A percentile compares a stretch with the other conserved stretches of the same genome.
phyloP scores from a whole-genome alignment of 2,888 invertebrate species.

The Caenorhabditis macrosperma region DNA sequence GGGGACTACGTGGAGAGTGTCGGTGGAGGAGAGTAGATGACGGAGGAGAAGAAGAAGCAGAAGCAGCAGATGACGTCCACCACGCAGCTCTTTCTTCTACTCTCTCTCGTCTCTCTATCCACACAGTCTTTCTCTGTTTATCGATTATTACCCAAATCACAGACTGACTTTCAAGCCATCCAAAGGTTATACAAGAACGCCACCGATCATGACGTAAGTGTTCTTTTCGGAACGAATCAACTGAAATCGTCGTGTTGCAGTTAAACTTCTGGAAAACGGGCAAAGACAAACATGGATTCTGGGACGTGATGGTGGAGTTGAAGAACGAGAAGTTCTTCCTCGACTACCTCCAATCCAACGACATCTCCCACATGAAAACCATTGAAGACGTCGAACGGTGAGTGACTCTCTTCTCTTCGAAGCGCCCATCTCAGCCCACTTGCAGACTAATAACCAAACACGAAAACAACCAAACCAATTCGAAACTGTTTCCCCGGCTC shows the following conservation, averaged over 20 bases:
- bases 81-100: slow-evolving; percentile 7
- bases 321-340: slow-evolving; percentile 79
- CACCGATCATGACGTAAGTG: slow-evolving; percentile 59
- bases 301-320: slow-evolving; percentile 87
- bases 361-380: slow-evolving; percentile 70
- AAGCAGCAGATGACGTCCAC: slow-evolving; percentile 19
- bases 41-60: slow-evolving; percentile 12
- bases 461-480: slow-evolving; percentile 35
- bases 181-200: slow-evolving; percentile 63
- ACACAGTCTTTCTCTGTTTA: slow-evolving; percentile 55
- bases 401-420: slow-evolving; percentile 15
- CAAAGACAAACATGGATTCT: slow-evolving; percentile 82
- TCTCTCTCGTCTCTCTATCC: slow-evolving; percentile 26
- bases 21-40: slow-evolving; percentile 19
- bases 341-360: slow-evolving; percentile 52
- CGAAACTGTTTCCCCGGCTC: slow-evolving; percentile 34
- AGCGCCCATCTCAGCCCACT: neutral
- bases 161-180: slow-evolving; percentile 57
- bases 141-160: slow-evolving; percentile 60
- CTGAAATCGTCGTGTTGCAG: slow-evolving; percentile 56
- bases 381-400: slow-evolving; percentile 78
- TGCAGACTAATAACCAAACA: slow-evolving; percentile 52
- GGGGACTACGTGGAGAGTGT: slow-evolving; percentile 27
- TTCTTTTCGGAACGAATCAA: neutral
- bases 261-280: slow-evolving; percentile 85